Base-by-base conservation (phyloP, 2,113 vertebrate species). In the Gymnocephalus cernua region DNA sequence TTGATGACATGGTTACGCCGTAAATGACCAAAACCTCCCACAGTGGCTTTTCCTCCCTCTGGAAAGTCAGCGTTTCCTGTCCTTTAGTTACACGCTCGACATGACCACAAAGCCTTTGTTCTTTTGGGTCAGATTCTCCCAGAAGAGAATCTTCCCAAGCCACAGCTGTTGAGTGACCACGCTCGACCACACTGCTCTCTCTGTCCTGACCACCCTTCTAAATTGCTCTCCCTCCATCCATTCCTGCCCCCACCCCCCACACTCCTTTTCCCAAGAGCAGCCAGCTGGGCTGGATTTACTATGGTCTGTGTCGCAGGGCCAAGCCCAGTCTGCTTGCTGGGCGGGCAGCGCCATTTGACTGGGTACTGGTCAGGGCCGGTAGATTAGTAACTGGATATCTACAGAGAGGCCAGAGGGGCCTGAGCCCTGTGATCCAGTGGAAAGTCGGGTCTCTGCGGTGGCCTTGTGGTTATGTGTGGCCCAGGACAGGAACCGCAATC, bases 321-420 rank as follows among this genome's bases (percentile, higher is more conserved):
- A 87, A 80, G 81, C 85, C 51, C 79, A 25, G 86, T 80, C 71
- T 77, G 62, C 79, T 73, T n/a, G 44, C 41, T 89, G 89, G 86
- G 88, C 77, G 74, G 84, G 82, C 86, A 87, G 89, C 51, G 9
- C 83, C 86, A 69, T 88, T 77, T 88, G 88, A 79, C 91, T 88
- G 83, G 58, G 51, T 82, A 82, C 89, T 84, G 93, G 93, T 93
- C 93, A 93, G 92, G 79, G 70, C 71, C 23, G 18, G 57, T 64
- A 94, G 93, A 94, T 95, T 94, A 93, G 88, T 93, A 88, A 94
- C 87, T 93, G 91, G 87, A 91, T 93, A 85, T 92, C 86, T 50
- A 89, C 79, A 77, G 82, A 83, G 85, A 84, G 93, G 89, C 89
- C 79, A 70, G 74, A 76, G 82, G 86, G 91, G 92, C 85, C 90